Evolutionary conservation across 2,113 vertebrate genomes (phyloP), one percentile per base, ranked within the genome.

Genomic region (Tinamus guttatus): DNA sequence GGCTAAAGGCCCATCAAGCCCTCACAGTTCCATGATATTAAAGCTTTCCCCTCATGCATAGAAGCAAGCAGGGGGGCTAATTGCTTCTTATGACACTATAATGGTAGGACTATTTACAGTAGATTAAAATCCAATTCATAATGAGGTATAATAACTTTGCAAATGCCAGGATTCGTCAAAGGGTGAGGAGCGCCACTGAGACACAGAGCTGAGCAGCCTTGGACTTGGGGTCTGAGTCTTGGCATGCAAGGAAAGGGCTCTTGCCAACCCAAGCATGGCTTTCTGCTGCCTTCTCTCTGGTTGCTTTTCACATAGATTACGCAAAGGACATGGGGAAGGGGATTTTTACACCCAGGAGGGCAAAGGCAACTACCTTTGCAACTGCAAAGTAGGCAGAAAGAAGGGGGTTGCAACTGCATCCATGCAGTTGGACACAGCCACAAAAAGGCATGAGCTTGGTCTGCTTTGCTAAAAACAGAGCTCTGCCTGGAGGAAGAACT

Each of bases 101-200:
- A 98, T 98, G 94, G 97, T 96, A 84, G 93, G 94, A 96, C 97
- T 98, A 97, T 98, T 98, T 97, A 96, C 96, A 96, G 93, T 90
- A 98, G 97, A 98, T 98, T 98, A 98, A 98, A 98, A 97, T 97
- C 97, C 97, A 96, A 95, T 98, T 93, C 92, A 81, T 97, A 96
- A 97, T 89, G 93, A 96, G 95, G 86, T 96, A 83, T 97, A 94
- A 96, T 95, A 93, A 97, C 92, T 96, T 97, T 18, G 54, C 92
- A 94, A 81, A 86, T 54, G 95, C 96, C 87, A 95, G 92, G 93
- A 97, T 97, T 96, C 60, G 83, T 94, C 89, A 62, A 77, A 96
- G 92, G 89, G 94, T 81, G 90, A 95, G 90, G 83, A 94, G 64
- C 2, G 2, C 40, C 2, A 2, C 22, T 5, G 58, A 91, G 24